A percentile compares a stretch with the other conserved stretches of the same genome.
phyloP scores from a whole-genome alignment of 2,113 vertebrate genomes.

The Notiomystis cincta region DNA sequence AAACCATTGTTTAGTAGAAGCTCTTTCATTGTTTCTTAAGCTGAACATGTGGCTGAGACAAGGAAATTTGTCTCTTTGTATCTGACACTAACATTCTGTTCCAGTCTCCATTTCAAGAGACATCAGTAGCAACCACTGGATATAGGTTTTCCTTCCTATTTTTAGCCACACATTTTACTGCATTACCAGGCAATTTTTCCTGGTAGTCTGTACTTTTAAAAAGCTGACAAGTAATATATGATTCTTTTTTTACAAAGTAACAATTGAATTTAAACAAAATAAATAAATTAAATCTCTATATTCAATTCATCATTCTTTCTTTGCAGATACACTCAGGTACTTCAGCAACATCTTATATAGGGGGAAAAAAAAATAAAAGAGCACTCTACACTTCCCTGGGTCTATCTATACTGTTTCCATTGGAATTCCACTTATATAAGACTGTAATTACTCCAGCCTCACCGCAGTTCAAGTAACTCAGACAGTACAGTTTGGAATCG shows the following conservation, averaged over 20 bases:
- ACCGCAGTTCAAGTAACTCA: not conserved
- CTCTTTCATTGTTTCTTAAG: not conserved
- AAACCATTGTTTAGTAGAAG: not conserved
- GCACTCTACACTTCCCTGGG: not conserved
- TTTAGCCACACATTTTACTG: not conserved
- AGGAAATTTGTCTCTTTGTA: not conserved
- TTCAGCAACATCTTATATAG: not conserved
- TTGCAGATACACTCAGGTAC: not conserved
- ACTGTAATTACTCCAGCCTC: conserved; percentile 25
- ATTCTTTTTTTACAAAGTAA: not conserved
- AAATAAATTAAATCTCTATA: not conserved
- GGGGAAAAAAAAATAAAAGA: not conserved
- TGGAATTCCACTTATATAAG: not conserved
- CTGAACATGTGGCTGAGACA: not conserved
- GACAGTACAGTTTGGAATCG: conserved; percentile 34
- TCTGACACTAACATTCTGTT: not conserved
- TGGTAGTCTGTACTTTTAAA: not conserved
- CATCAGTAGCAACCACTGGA: not conserved
- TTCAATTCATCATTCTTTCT: not conserved
- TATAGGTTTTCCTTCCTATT: not conserved
- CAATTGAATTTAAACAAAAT: not conserved
- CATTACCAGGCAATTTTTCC: not conserved
- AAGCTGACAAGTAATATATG: not conserved
- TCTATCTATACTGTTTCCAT: not conserved
- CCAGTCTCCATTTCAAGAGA: not conserved